Percentiles rank a stretch among this genome's conserved stretches.
Evolutionary conservation across 1,140 invertebrate genomes (phyloP).

Genomic region (Heliconius congener): DNA sequence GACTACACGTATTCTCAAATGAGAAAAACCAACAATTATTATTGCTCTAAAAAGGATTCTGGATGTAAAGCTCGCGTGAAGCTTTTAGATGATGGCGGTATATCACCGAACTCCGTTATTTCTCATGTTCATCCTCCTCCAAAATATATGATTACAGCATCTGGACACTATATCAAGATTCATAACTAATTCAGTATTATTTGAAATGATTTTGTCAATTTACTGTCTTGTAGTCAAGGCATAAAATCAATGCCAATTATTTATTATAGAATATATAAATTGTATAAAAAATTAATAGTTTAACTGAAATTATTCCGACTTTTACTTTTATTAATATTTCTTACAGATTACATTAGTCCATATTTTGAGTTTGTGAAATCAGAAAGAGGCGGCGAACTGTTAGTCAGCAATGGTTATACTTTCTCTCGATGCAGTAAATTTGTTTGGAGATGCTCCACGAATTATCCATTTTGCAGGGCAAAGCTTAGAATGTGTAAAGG

Average conservation of each 20-base stretch:
- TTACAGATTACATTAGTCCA: slow-evolving; percentile 10
- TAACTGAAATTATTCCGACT: neutral
- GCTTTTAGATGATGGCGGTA: slow-evolving; percentile 35
- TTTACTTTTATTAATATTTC: neutral
- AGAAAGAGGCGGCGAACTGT: neutral
- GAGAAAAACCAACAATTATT: slow-evolving; percentile 43
- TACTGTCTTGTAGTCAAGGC: neutral
- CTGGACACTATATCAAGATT: slow-evolving; percentile 39
- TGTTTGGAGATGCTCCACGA: neutral
- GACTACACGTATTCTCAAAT: slow-evolving; percentile 54
- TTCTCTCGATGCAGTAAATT: slow-evolving; percentile 10
- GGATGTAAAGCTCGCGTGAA: slow-evolving; percentile 58
- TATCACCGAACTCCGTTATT: slow-evolving; percentile 23
- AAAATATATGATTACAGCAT: slow-evolving; percentile 40
- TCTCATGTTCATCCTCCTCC: slow-evolving; percentile 45
- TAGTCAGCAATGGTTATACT: slow-evolving; percentile 4
- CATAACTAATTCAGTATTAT: slow-evolving; percentile 12
- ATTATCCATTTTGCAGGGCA: neutral
- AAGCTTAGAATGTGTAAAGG: neutral
- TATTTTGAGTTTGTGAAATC: neutral
- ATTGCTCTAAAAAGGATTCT: slow-evolving; percentile 56
- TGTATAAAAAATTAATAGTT: neutral
- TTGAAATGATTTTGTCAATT: neutral
- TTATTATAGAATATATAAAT: neutral
- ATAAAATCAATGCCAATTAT: neutral